These are phyloP conservation scores for Machimus rusticus DNA, from an alignment of 2,888 invertebrate genomes.

Conservation along the genomic window DNA sequence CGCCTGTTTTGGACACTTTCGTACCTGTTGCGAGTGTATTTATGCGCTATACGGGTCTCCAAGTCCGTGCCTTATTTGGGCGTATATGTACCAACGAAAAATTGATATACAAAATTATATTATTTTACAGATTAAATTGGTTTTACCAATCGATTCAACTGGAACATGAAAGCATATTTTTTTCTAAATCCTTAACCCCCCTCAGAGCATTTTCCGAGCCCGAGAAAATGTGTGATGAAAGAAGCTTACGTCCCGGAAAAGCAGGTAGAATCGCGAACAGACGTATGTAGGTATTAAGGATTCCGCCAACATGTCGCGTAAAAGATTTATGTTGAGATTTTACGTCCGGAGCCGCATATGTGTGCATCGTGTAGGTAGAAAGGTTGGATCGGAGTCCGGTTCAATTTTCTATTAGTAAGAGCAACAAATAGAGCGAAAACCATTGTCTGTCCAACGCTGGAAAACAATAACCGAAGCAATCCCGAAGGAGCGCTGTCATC, in stretches of 20 bases:
- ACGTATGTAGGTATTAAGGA: not conserved
- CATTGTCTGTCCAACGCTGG: constrained; percentile 33
- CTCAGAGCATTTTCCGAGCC: not conserved
- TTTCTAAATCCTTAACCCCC: not conserved
- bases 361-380: not conserved
- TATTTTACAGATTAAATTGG: not conserved
- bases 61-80: too few relatives aligned
- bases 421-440: constrained; percentile 24
- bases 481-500: constrained; percentile 46
- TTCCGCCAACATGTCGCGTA: not conserved
- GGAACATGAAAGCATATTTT: not conserved
- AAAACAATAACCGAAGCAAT: constrained; percentile 47
- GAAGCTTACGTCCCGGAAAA: not conserved
- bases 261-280: not conserved
- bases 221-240: not conserved
- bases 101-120: too few relatives aligned
- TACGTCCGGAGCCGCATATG: not conserved
- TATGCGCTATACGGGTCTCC: too few relatives aligned
- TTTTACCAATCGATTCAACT: not conserved
- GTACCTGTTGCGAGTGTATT: too few relatives aligned
- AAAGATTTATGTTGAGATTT: not conserved
- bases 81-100: too few relatives aligned
- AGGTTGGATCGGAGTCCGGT: not conserved
- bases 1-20: too few relatives aligned
- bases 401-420: constrained; percentile 21